phyloP scores from a whole-genome alignment of 2,797 vertebrate genomes.

The Telmatherina bonti region DNA sequence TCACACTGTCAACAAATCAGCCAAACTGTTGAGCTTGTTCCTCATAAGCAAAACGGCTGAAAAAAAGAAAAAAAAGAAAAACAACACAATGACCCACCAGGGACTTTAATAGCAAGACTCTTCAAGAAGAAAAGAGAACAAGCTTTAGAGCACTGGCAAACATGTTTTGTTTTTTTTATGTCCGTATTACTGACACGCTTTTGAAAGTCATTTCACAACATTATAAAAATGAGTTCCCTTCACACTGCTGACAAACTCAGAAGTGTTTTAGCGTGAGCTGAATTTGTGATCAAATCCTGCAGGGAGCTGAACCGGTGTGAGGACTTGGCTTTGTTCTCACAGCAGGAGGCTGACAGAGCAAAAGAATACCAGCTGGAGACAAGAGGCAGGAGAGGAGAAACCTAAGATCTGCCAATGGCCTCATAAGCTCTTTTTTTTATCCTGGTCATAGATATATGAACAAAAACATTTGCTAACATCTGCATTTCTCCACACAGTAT shows the following conservation, averaged over 20 bases:
- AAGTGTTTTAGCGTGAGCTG: slow-evolving; percentile 52
- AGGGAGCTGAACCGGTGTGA: slow-evolving; percentile 64
- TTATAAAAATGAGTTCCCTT: slow-evolving; percentile 42
- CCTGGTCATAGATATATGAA: background rate
- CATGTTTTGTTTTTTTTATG: slow-evolving; percentile 6
- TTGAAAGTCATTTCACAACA: slow-evolving; percentile 43
- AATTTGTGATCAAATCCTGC: slow-evolving; percentile 46
- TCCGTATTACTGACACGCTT: slow-evolving; percentile 21
- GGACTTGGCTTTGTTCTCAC: slow-evolving; percentile 61
- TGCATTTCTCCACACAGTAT: background rate
- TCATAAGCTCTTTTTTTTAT: background rate
- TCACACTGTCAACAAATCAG: slow-evolving; percentile 69
- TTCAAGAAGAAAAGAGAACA: slow-evolving; percentile 27
- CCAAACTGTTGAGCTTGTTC: slow-evolving; percentile 46
- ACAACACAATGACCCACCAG: slow-evolving; percentile 26
- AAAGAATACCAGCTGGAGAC: slow-evolving; percentile 39
- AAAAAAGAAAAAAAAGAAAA: background rate
- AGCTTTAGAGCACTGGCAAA: slow-evolving; percentile 36
- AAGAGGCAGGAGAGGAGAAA: slow-evolving; percentile 44
- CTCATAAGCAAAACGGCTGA: slow-evolving; percentile 43
- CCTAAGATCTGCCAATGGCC: slow-evolving; percentile 36
- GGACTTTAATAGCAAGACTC: slow-evolving; percentile 34
- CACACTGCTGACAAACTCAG: slow-evolving; percentile 33
- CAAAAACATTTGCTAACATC: background rate
- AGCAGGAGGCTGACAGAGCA: slow-evolving; percentile 58